These are phyloP conservation scores for Plebejus argus DNA, from an alignment of 2,888 invertebrate species.

Conservation along the genomic window DNA sequence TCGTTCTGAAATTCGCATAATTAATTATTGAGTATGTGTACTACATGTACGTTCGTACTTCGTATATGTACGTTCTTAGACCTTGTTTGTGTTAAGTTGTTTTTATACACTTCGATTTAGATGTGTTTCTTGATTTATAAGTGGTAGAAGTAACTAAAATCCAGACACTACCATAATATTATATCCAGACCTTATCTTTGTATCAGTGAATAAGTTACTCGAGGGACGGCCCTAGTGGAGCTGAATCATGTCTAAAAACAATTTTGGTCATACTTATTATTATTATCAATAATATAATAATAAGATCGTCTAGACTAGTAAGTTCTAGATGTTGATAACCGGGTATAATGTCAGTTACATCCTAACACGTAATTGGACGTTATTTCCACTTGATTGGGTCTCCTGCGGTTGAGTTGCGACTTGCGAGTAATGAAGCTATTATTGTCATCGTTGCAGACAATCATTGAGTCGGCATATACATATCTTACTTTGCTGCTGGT, in stretches of 20 bases:
- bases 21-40: too few relatives aligned
- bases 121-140: too few relatives aligned
- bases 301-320: neutral
- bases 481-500: neutral
- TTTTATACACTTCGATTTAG: too few relatives aligned
- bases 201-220: neutral
- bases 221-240: neutral
- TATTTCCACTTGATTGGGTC: neutral
- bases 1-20: too few relatives aligned
- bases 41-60: too few relatives aligned
- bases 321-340: neutral
- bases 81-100: too few relatives aligned
- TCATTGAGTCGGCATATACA: neutral
- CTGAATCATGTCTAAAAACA: neutral
- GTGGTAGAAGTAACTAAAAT: too few relatives aligned
- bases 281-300: neutral
- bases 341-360: conserved; percentile 3
- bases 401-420: conserved; percentile 5
- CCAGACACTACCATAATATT: neutral
- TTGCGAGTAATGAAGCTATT: conserved; percentile 1
- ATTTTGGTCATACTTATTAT: neutral
- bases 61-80: too few relatives aligned
- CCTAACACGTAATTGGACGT: conserved; percentile 1
- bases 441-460: conserved; percentile 1
- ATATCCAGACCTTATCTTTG: neutral